These are phyloP conservation scores for Alaudala cheleensis DNA, from an alignment of 2,113 vertebrate genomes.

Conservation along the genomic window DNA sequence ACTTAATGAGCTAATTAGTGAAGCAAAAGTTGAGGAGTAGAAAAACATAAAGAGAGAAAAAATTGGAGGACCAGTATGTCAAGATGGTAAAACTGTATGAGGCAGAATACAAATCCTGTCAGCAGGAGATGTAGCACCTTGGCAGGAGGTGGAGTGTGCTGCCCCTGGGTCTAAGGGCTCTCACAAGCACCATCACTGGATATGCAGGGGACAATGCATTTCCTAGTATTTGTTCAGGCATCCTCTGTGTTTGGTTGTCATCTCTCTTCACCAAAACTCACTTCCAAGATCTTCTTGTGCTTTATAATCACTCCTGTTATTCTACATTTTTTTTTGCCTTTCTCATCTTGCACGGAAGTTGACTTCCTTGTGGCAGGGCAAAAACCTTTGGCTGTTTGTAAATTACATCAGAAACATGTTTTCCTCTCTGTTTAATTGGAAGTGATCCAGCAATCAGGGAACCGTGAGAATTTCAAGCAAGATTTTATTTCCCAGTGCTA, in stretches of 20 bases:
- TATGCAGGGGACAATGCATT: neutral
- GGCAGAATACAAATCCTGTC: neutral
- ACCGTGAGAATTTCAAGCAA: neutral
- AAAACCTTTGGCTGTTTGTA: neutral
- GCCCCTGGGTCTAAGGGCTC: neutral
- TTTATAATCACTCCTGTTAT: neutral
- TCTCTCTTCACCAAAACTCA: neutral
- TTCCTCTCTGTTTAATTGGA: neutral
- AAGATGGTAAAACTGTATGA: neutral
- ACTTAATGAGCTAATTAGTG: slow-evolving; percentile 4
- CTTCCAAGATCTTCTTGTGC: neutral
- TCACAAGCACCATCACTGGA: neutral
- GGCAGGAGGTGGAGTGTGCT: neutral
- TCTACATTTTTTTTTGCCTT: neutral
- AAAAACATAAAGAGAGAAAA: neutral
- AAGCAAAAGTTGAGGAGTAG: neutral
- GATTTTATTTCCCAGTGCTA: neutral
- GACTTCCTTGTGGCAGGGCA: neutral
- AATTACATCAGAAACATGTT: neutral
- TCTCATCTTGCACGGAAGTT: neutral
- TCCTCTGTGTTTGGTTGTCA: neutral
- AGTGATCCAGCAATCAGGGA: neutral
- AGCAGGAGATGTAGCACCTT: neutral
- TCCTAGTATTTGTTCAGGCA: neutral
- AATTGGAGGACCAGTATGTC: neutral